Evolutionary conservation across 2,888 invertebrate genomes (phyloP).

Genomic region (Galerucella pusilla): DNA sequence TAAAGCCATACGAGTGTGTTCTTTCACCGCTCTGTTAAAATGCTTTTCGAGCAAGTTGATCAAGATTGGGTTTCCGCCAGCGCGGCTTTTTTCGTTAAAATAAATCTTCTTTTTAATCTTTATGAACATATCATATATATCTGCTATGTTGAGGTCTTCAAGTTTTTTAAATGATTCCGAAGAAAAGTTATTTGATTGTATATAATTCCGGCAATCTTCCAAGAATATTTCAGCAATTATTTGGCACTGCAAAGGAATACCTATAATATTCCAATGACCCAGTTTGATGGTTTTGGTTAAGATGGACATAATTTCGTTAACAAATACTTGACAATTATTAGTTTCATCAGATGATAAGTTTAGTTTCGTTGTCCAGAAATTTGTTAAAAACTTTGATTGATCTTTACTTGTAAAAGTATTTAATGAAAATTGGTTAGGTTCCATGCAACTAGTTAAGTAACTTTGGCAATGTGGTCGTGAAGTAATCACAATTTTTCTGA

Average conservation of each 20-base stretch:
- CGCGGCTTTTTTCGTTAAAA: constrained; percentile 22
- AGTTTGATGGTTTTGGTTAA: background rate
- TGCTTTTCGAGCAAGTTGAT: background rate
- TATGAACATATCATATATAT: constrained; percentile 23
- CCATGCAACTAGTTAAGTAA: background rate
- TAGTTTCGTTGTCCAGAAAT: background rate
- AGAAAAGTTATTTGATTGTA: background rate
- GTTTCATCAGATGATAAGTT: background rate
- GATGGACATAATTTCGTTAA: background rate
- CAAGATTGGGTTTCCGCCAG: constrained; percentile 3
- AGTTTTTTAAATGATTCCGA: background rate
- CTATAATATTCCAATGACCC: constrained; percentile 7
- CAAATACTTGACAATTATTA: background rate
- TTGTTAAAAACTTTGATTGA: background rate
- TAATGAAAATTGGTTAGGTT: background rate
- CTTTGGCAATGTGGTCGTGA: constrained; percentile 18
- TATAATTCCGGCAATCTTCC: constrained; percentile 16
- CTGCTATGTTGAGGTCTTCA: constrained; percentile 5
- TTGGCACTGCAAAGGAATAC: constrained; percentile 26
- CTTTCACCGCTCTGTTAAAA: constrained; percentile 9
- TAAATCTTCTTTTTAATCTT: constrained; percentile 25
- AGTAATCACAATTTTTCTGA: constrained; percentile 24
- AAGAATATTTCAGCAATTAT: constrained; percentile 30
- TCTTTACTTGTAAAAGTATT: constrained; percentile 2
- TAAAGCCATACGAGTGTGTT: constrained; percentile 12